Evolutionary conservation across 2,888 invertebrate genomes (phyloP).

Genomic region (Nudaria mundana): DNA sequence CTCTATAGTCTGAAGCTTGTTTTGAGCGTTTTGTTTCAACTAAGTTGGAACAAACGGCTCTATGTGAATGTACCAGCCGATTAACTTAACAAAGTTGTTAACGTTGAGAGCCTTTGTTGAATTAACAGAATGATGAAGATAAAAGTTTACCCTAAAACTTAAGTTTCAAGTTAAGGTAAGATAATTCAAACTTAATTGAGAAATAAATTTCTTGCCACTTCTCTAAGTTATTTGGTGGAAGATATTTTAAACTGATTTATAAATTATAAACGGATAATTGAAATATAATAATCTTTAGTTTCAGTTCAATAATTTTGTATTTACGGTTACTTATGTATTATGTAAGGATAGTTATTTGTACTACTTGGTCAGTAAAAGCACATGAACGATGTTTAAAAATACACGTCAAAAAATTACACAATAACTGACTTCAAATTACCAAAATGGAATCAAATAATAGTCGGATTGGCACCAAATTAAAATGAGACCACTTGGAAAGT

Average conservation of each 20-base stretch:
- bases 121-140: neutral
- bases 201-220: neutral
- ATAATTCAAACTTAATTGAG: slow-evolving; percentile 1
- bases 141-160: neutral
- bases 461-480: too few relatives aligned
- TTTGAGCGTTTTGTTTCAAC: slow-evolving; percentile 1
- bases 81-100: slow-evolving; percentile 1
- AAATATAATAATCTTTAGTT: too few relatives aligned
- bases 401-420: too few relatives aligned
- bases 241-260: neutral
- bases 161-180: neutral
- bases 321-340: too few relatives aligned
- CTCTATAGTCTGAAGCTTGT: too few relatives aligned
- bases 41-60: neutral
- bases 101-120: neutral
- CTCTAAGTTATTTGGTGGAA: neutral
- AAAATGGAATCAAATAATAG: too few relatives aligned
- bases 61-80: neutral
- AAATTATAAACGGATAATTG: neutral
- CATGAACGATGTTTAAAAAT: too few relatives aligned
- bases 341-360: too few relatives aligned
- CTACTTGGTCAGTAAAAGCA: too few relatives aligned
- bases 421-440: too few relatives aligned
- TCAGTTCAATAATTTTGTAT: too few relatives aligned
- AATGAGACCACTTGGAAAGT: too few relatives aligned